These are phyloP conservation scores for Neosilurus mollespiculum DNA, from an alignment of 2,797 vertebrate species.

Conservation along the genomic window DNA sequence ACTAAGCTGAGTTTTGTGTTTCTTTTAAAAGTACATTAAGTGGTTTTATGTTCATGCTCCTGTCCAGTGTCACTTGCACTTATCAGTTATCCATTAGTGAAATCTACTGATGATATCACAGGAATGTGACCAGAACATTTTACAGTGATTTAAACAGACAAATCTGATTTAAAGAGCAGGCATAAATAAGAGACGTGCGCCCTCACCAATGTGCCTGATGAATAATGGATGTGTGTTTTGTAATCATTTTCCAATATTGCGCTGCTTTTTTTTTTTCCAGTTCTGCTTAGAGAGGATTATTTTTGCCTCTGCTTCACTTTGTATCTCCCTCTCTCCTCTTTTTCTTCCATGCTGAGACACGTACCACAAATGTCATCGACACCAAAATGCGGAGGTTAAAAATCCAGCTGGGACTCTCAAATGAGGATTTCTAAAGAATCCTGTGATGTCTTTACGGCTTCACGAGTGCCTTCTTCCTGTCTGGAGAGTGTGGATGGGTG, in stretches of 20 bases:
- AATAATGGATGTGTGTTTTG: slow-evolving; percentile 80
- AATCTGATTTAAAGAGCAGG: slow-evolving; percentile 78
- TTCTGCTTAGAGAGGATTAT: slow-evolving; percentile 48
- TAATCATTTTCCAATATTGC: slow-evolving; percentile 79
- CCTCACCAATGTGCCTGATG: slow-evolving; percentile 74
- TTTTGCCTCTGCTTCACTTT: slow-evolving; percentile 39
- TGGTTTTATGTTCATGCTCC: slow-evolving; percentile 23
- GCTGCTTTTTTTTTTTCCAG: slow-evolving; percentile 54
- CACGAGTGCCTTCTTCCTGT: slow-evolving; percentile 27
- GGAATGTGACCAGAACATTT: slow-evolving; percentile 71
- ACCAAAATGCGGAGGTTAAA: slow-evolving; percentile 48
- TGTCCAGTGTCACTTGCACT: slow-evolving; percentile 69
- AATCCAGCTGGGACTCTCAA: slow-evolving; percentile 42
- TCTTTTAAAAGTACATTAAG: not conserved
- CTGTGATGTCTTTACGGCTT: slow-evolving; percentile 42
- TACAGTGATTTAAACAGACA: slow-evolving; percentile 79
- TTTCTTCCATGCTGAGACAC: slow-evolving; percentile 25
- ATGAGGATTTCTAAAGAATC: slow-evolving; percentile 54
- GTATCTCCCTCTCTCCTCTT: slow-evolving; percentile 13
- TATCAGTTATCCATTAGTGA: slow-evolving; percentile 77
- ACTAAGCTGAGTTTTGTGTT: not conserved
- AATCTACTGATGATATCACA: slow-evolving; percentile 77
- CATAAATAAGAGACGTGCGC: slow-evolving; percentile 75
- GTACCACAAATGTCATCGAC: slow-evolving; percentile 34
- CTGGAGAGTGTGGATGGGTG: slow-evolving; percentile 34